Base-by-base conservation (phyloP, 2,797 vertebrate species). In the Anguilla obscura region DNA sequence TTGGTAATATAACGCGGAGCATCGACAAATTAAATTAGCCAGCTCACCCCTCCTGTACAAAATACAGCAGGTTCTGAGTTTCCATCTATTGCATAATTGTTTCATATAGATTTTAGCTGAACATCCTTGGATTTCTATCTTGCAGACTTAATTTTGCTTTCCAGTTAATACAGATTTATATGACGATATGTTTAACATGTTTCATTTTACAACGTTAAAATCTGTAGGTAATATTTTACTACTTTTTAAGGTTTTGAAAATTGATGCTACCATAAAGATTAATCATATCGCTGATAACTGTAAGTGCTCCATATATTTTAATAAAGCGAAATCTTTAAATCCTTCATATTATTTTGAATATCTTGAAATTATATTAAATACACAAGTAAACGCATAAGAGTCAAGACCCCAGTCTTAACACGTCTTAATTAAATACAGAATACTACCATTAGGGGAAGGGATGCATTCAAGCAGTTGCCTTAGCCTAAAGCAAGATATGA, bases 31-130 rank as follows among this genome's bases (percentile, higher is more conserved):
- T 60, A 58, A 21, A 58, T 56, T 60, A 85, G 8, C 33, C 79
- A 82, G 18, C 79, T 45, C 79, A 50, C 79, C 40, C 79, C 79
- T 66, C 45, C 5, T 82, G 5, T 24, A 50, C 79, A 82, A 24
- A 82, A 82, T 50, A 50, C 79, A 82, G 79, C 79, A 48, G n/a
- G 14, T 82, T 56, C n/a, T 27, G 50, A 27, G 50, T 85, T 85
- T 24, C 16, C 7, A 85, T 85, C 14, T 58, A 66, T 85, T 84
- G 82, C 82, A 84, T 84, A 84, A 56, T 84, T 83, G 82, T 84
- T 56, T 84, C 24, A 27, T 84, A 84, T 82, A 82, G 52, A 85
- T 56, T 85, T 85, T 16, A 85, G 8, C 52, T 33, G n/a, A 58
- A 33, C 48, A 56, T 84, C 45, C 1, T 27, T 84, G 50, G 27